Evolutionary conservation across 1,140 invertebrate genomes (phyloP), one percentile per base, ranked within the genome.

Genomic region (Lucilia sericata): DNA sequence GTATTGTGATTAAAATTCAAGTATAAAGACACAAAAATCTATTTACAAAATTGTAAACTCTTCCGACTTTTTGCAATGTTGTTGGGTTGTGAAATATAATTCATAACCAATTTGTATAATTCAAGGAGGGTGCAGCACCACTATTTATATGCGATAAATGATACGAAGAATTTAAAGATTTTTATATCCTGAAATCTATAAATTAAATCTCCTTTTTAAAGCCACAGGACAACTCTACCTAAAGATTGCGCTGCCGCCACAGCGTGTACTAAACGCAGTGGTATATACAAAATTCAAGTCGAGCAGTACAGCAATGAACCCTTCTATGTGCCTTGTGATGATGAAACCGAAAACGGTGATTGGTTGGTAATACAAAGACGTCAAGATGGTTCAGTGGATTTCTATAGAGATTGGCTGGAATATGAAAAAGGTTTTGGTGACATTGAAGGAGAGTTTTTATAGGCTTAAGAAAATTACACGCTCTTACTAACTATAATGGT

Each of bases 361-460:
- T 78, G 75, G 75, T 47, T 47, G 10, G 93, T 93, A 0, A 91
- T 95, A 65, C 94, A 94, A 88, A 93, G 75, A 2, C 75, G 75
- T 8, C 75, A 78, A 78, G 75, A 78, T 21, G 75, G 75, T 13
- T 78, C 75, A 8, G 75, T 78, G 2, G 36, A 78, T 47, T 78
- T 78, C 42, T 47, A 78, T 47, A 36, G 75, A 5, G 30, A 78
- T 47, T 78, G 75, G 75, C 4, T 19, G 7, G 75, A 78, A 19
- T 78, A 78, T 14, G n/a, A 78, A 21, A 2, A 42, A 0, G 75
- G 75, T 1, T 78, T 78, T 78, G 75, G 75, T 36, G 21, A 76
- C 47, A 19, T 25, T 2, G 17, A 78, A 3, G 75, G 75, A 7
- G 75, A 78, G 30, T 47, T 14, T 49, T 78, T 78, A 78, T 78